Percentiles rank a stretch among this genome's conserved stretches.
Conservation (phyloP, 2,888 invertebrate genomes). For the Hipparchia semele region DNA sequence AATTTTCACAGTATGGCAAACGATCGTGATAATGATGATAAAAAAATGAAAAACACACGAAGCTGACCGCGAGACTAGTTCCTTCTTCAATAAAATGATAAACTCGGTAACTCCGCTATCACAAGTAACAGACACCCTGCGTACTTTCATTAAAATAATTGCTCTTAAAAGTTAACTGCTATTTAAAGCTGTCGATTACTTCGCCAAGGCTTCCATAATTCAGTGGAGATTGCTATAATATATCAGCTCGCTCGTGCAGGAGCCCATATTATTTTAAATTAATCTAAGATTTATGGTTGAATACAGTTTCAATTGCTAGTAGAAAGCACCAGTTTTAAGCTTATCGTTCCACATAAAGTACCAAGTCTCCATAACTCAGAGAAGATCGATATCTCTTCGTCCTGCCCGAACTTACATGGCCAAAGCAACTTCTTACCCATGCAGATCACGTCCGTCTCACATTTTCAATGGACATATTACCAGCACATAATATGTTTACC, state of each 20-base stretch:
- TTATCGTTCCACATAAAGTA: neutral
- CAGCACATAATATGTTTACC: neutral
- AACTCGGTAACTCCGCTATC: too few relatives aligned
- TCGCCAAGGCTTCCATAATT: neutral
- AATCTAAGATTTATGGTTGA: neutral
- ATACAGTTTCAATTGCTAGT: too few relatives aligned
- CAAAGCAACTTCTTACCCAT: neutral
- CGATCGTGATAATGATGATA: too few relatives aligned
- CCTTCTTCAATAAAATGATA: too few relatives aligned
- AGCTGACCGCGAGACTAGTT: too few relatives aligned
- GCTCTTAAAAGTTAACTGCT: neutral
- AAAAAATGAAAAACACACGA: too few relatives aligned
- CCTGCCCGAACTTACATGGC: neutral
- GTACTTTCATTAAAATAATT: too few relatives aligned
- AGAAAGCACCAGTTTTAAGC: too few relatives aligned
- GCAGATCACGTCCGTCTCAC: constrained; percentile 13
- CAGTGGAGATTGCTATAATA: neutral
- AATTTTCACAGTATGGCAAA: too few relatives aligned
- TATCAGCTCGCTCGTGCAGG: too few relatives aligned
- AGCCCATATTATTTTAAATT: neutral
- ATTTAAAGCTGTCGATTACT: neutral
- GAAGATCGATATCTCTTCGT: constrained; percentile 1
- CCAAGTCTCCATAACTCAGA: neutral
- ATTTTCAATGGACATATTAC: constrained; percentile 5
- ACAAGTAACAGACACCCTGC: too few relatives aligned